These are phyloP conservation scores for Spatula versicolor DNA, from an alignment of 2,797 vertebrate genomes.

Conservation along the genomic window DNA sequence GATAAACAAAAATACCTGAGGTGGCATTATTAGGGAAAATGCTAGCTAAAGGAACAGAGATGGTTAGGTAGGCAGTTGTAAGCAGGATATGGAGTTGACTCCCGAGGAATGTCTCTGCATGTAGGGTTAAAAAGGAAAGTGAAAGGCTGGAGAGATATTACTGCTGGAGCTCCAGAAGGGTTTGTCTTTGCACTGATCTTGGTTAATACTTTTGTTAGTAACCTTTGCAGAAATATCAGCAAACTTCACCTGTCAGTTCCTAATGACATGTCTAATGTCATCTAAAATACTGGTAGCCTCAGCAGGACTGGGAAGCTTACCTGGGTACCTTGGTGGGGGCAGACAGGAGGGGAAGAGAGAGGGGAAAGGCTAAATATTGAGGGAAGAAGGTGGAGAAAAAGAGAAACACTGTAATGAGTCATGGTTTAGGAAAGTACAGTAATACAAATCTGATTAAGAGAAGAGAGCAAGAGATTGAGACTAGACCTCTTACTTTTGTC, in stretches of 20 bases:
- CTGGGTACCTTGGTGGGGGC: neutral
- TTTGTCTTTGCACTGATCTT: conserved; percentile 10
- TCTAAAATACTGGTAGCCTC: neutral
- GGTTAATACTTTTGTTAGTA: conserved; percentile 18
- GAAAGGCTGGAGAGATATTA: neutral
- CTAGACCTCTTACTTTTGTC: neutral
- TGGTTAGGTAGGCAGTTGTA: neutral
- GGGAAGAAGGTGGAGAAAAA: neutral
- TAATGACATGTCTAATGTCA: neutral
- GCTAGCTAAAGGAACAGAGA: neutral
- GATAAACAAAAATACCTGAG: conserved; percentile 7
- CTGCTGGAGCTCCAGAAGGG: neutral
- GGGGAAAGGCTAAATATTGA: neutral
- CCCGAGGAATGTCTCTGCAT: neutral
- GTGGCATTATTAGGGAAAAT: neutral
- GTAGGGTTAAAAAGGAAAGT: neutral
- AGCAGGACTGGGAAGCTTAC: neutral
- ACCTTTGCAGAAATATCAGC: conserved; percentile 36
- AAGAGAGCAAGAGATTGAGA: neutral
- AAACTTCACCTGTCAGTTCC: neutral
- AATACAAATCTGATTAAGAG: neutral
- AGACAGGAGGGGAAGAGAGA: neutral
- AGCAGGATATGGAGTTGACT: neutral
- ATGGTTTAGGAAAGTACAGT: neutral
- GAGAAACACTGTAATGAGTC: neutral